phyloP scores from a whole-genome alignment of 2,888 invertebrate genomes.

The Vandiemenella viatica region DNA sequence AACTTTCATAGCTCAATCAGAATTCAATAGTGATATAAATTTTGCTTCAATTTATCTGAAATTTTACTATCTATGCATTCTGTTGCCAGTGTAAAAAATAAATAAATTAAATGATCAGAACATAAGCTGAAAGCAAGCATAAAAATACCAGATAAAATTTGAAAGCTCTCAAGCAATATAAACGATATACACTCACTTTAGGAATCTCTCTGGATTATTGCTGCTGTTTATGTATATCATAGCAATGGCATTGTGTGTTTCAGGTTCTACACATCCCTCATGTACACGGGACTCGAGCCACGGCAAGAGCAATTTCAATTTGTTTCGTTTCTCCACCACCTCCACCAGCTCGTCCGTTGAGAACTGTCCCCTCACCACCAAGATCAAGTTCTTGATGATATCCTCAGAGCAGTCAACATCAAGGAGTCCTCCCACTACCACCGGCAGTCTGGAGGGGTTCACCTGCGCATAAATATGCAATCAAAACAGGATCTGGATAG shows the following conservation, averaged over 20 bases:
- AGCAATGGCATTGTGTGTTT: conserved; percentile 97
- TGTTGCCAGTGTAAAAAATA: neutral
- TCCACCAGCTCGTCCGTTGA: conserved; percentile 97
- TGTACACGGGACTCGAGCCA: conserved; percentile 97
- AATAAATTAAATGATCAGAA: neutral
- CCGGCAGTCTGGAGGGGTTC: conserved; percentile 93
- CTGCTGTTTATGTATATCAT: conserved; percentile 99
- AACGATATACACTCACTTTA: conserved; percentile 36
- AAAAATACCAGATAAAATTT: too few species aligned
- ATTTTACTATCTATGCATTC: neutral
- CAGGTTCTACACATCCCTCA: conserved; percentile 92
- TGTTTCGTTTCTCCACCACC: conserved; percentile 86
- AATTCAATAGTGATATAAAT: too few species aligned
- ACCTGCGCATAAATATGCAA: too few species aligned
- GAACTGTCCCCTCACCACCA: conserved; percentile 95
- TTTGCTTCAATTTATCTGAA: neutral
- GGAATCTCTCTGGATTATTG: conserved; percentile 95
- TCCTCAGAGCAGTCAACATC: conserved; percentile 99
- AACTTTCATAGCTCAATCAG: too few species aligned
- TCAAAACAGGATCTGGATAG: neutral
- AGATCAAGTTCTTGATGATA: conserved; percentile 94
- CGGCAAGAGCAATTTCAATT: conserved; percentile 83
- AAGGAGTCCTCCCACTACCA: conserved; percentile 90
- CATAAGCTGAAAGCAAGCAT: too few species aligned
- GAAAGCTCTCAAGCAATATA: too few species aligned